Evolutionary conservation across 2,888 invertebrate species (phyloP).

Genomic region (Ligdia adustata): DNA sequence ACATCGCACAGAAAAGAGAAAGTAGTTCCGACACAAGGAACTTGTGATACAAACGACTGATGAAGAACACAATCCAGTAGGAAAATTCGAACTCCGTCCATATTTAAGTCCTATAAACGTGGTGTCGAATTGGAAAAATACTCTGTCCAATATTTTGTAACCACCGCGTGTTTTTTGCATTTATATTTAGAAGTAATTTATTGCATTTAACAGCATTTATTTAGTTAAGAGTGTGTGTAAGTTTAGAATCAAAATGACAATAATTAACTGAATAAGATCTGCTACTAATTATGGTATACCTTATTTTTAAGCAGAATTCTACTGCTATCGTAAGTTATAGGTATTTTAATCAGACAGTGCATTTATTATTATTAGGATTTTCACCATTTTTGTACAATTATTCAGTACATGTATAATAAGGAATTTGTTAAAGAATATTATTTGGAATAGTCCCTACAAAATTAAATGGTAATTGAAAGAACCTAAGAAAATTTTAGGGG

Average conservation of each 20-base stretch:
- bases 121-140: constrained; percentile 51
- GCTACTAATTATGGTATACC: constrained; percentile 13
- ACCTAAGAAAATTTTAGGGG: constrained; percentile 54
- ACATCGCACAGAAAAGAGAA: constrained; percentile 3
- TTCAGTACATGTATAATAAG: constrained; percentile 53
- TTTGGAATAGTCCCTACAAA: constrained; percentile 79
- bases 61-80: constrained; percentile 52
- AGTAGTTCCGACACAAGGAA: constrained; percentile 46
- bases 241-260: constrained; percentile 27
- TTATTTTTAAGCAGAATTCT: constrained; percentile 17
- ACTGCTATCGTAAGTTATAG: constrained; percentile 18
- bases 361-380: constrained; percentile 47
- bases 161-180: constrained; percentile 77
- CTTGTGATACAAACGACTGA: constrained; percentile 78
- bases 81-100: constrained; percentile 50
- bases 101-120: constrained; percentile 50
- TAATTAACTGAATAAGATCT: constrained; percentile 13
- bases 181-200: constrained; percentile 72
- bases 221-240: constrained; percentile 44
- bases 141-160: constrained; percentile 57
- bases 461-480: constrained; percentile 35
- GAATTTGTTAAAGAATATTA: constrained; percentile 43
- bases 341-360: constrained; percentile 28
- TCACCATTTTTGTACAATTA: constrained; percentile 66
- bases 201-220: constrained; percentile 78